Conservation (phyloP, 2,113 vertebrate species). For the Lamprotornis superbus region DNA sequence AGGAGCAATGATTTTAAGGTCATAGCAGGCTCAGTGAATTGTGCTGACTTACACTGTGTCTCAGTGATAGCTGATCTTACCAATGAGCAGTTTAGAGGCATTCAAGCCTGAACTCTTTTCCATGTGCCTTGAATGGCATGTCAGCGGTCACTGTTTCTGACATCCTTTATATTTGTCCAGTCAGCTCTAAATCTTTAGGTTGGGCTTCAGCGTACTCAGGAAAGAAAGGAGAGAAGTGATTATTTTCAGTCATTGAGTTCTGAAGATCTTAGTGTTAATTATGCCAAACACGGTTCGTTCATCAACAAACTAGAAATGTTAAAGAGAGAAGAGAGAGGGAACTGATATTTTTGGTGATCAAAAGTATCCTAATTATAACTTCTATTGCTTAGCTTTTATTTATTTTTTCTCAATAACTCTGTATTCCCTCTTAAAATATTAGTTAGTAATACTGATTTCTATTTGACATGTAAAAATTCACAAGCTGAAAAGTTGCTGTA, state of each 20-base stretch:
- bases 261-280: constrained; percentile 90
- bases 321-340: constrained; percentile 35
- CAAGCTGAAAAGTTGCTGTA: neutral
- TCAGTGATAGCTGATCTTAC: constrained; percentile 89
- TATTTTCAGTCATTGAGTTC: constrained; percentile 93
- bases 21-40: constrained; percentile 89
- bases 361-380: constrained; percentile 48
- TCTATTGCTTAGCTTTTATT: constrained; percentile 4
- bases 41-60: constrained; percentile 85
- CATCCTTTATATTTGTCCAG: constrained; percentile 93
- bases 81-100: constrained; percentile 83
- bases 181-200: constrained; percentile 91
- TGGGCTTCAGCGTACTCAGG: constrained; percentile 80
- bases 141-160: constrained; percentile 87
- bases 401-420: neutral
- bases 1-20: constrained; percentile 87
- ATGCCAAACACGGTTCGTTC: constrained; percentile 83
- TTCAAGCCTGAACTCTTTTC: constrained; percentile 85
- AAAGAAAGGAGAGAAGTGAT: constrained; percentile 91
- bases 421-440: neutral
- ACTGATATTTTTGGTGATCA: constrained; percentile 61
- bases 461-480: neutral
- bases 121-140: constrained; percentile 86
- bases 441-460: neutral
- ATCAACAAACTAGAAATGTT: constrained; percentile 82